Evolutionary conservation across 2,113 vertebrate species (phyloP), one percentile per base, ranked within the genome.

Genomic region (Odobenus rosmarus): DNA sequence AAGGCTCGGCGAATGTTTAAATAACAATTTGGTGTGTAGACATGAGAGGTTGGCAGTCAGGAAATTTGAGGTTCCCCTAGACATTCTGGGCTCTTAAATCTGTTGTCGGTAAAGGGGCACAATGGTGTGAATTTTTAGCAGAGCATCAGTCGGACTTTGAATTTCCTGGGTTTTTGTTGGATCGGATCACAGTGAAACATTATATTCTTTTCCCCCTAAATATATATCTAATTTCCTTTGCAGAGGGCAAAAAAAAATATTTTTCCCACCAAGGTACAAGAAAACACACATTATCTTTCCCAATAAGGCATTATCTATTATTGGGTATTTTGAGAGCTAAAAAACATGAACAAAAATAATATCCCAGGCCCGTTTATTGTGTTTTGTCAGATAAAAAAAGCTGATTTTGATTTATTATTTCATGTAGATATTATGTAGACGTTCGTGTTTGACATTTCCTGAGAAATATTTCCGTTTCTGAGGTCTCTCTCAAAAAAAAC

Each of bases 81-180:
- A 81, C 96, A 92, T 90, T 93, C 97, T 88, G 87, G 83, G 19
- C 67, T 97, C 69, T 98, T 42, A 49, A 84, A 0, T 18, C 97
- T 96, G 96, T 94, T 98, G 89, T 98, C 49, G 74, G 46, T 51
- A 23, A 0, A 0, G 36, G 28, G 88, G 92, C 46, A 98, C 98
- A 98, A 84, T 97, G 83, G 98, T 95, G 96, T 97, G 98, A 97
- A 97, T 97, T 88, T 97, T 96, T 96, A 97, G 95, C 31, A 18
- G 26, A 79, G 19, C 11, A 0, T 97, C 94, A 90, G 74, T 79
- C 33, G 84, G 95, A 97, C 59, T 64, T 89, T 72, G 88, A 89
- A 26, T 98, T 98, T 99, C 98, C 98, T 98, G 98, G 89, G 55
- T 91, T 98, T 97, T 98, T 98, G 93, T 97, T 98, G 96, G 72